Conservation (phyloP, 2,113 vertebrate genomes). For the Struthio camelus region DNA sequence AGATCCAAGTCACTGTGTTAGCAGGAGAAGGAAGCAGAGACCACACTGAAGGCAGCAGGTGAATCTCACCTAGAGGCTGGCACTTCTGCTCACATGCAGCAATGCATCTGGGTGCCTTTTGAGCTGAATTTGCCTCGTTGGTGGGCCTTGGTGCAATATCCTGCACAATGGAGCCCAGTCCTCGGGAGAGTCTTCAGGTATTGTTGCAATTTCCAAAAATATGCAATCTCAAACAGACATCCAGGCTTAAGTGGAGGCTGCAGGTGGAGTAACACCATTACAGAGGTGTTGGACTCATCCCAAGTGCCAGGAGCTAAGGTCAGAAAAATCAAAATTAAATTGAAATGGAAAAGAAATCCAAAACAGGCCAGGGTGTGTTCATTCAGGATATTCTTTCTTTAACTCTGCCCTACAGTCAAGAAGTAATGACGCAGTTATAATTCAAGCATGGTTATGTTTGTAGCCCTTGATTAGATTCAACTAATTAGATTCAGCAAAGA, state of each 20-base stretch:
- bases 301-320: slow-evolving; percentile 59
- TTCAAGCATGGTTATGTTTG: slow-evolving; percentile 26
- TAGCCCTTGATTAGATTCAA: slow-evolving; percentile 61
- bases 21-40: not conserved
- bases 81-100: not conserved
- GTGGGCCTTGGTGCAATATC: not conserved
- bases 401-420: slow-evolving; percentile 64
- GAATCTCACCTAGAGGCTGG: not conserved
- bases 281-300: slow-evolving; percentile 46
- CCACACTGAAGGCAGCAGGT: not conserved
- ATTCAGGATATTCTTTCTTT: slow-evolving; percentile 60
- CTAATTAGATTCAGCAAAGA: slow-evolving; percentile 54
- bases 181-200: not conserved
- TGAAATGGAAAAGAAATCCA: slow-evolving; percentile 50
- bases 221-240: not conserved
- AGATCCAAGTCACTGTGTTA: not conserved
- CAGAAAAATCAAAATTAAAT: slow-evolving; percentile 52
- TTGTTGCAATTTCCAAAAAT: not conserved
- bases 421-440: slow-evolving; percentile 53
- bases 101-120: accelerated
- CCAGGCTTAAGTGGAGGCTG: not conserved
- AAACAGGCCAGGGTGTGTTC: slow-evolving; percentile 57
- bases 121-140: not conserved
- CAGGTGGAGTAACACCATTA: slow-evolving; percentile 56
- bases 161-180: not conserved